Base-by-base conservation (phyloP, 2,888 invertebrate species). In the Tethea ocularis region DNA sequence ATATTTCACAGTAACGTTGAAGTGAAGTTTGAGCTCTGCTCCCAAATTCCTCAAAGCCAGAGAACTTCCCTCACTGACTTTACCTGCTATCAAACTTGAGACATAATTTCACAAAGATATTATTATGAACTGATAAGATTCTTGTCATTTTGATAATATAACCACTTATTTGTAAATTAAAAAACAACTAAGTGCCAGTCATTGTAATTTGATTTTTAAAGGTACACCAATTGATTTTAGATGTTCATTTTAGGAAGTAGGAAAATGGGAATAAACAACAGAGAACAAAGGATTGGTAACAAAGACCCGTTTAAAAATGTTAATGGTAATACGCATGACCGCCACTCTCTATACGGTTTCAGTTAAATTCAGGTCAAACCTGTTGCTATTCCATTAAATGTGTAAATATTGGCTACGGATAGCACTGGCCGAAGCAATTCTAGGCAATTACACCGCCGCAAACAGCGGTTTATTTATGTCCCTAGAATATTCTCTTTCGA, bases 351-450 rank as follows among this genome's bases (percentile, higher is more conserved):
- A 55, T 55, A 53, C 8, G 20, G 17, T 17, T 53, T 38, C 29
- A 20, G 38, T n/a, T 52, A 57, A 57, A 26, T 56, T 8, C 55
- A n/a, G 63, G 61, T 56, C 56, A 51, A 55, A 62, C 67, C 51
- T 67, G 67, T 65, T 67, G 64, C 59, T 51, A 20, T 29, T 33
- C 33, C 58, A 62, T 64, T 57, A 58, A 68, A 63, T 68, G 61
- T 56, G 57, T 53, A 62, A 51, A 56, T 29, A 57, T 17, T 51
- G 36, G 36, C 54, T 58, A 53, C 53, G 26, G 52, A 52, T 26
- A 26, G 52, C 26, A 26, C 24, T n/a, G n/a, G 29, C 24, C 52
- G 41, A 54, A 52, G 53, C 57, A 11, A n/a, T 46, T 56, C 33
- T 24, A 15, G 51, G 29, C 56, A 56, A 55, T 20, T 51, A 54